A percentile compares a stretch with the other conserved stretches of the same genome.
These are phyloP conservation scores for Polyploca ridens DNA, from an alignment of 2,888 invertebrate genomes.

Conservation along the genomic window DNA sequence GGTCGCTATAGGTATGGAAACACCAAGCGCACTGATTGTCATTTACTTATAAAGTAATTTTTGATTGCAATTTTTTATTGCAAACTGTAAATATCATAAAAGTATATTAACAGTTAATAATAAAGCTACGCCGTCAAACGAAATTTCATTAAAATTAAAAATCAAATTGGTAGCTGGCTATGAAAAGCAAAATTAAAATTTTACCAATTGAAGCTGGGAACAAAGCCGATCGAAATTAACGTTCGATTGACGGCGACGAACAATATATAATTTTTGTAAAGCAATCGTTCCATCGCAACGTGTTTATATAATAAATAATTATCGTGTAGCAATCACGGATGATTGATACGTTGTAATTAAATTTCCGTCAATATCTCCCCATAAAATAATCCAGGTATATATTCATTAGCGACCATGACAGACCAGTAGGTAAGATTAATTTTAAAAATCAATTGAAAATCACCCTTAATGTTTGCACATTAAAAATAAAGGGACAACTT, in stretches of 20 bases:
- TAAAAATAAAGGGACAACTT: conserved; percentile 14
- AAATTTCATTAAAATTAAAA: conserved; percentile 11
- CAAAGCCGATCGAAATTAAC: conserved; percentile 32
- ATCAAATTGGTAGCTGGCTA: conserved; percentile 2
- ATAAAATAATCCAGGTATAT: not conserved
- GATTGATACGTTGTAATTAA: conserved; percentile 12
- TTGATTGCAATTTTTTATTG: not conserved
- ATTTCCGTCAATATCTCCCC: not conserved
- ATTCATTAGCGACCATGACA: not conserved
- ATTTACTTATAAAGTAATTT: not conserved
- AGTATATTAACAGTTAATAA: not conserved
- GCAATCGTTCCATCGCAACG: conserved; percentile 21
- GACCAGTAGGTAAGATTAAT: not conserved
- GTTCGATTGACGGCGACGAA: conserved; percentile 26
- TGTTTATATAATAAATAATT: conserved; percentile 28
- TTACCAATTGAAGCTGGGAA: conserved; percentile 15
- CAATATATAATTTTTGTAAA: conserved; percentile 28
- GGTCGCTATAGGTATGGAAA: too few species aligned
- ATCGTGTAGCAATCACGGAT: conserved; percentile 22
- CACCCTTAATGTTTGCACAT: not conserved
- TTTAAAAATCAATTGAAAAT: conserved; percentile 9
- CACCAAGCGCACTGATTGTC: not conserved
- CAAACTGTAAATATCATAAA: not conserved
- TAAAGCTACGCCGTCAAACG: not conserved
- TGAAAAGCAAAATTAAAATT: conserved; percentile 7